Evolutionary conservation across 2,888 invertebrate species (phyloP), one percentile per base, ranked within the genome.

Genomic region (Rhaphigaster nebulosa): DNA sequence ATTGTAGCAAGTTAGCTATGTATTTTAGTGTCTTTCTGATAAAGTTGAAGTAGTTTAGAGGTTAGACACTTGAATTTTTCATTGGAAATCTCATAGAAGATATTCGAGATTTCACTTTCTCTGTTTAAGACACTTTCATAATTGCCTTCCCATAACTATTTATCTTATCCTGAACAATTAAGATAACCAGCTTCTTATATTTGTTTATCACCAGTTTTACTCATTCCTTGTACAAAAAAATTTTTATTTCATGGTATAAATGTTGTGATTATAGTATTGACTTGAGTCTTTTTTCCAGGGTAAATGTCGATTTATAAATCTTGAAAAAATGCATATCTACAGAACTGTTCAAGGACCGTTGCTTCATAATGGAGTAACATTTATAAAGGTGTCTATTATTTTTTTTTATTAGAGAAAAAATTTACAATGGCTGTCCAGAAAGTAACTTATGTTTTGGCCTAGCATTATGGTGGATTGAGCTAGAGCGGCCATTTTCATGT

Each of bases 331-430:
- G 80, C 23, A 34, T 41, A 84, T 76, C 34, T 80, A 80, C 23
- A 13, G 45, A 34, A 90, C 90, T 13, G 84, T 90, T 15, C 80
- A 90, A 90, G 90, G 50, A 26, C 90, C 90, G 50, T 45, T 84
- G 45, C 45, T 84, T 26, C 84, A 45, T 45, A 84, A 38, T 54
- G 88, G 88, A 54, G 26, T 88, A 54, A 56, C 88, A 34, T 34
- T 15, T 54, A 18, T 56, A 10, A 38, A 88, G 38, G 54, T 88
- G 13, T 23, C n/a, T 54, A 26, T 54, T 88, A 34, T 18, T 54
- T n/a, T 6, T 34, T 87, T 23, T 88, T 34, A 38, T 29, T 50
- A 0, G n/a, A 29, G 1, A 8, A 15, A 18, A 65, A 29, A 65
- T 29, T 15, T 1, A 29, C 6, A 0, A 18, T 15, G 4, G 29